These are phyloP conservation scores for Pristionchus entomophagus DNA, from an alignment of 2,888 invertebrate species.

Conservation along the genomic window DNA sequence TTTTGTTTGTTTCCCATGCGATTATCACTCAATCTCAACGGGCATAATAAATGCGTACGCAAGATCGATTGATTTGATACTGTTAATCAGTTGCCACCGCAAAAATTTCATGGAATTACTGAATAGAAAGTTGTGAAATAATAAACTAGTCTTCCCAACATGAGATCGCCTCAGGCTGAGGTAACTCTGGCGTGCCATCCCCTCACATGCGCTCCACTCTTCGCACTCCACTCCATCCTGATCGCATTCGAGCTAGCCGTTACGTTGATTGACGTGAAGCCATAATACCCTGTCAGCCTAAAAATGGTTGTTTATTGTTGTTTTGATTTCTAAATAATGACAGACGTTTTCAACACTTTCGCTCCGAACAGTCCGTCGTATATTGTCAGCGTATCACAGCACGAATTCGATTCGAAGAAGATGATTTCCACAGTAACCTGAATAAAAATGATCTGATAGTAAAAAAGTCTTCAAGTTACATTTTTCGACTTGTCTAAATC, in stretches of 20 bases:
- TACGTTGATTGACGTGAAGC: neutral
- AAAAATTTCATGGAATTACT: no score
- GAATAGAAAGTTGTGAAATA: no score
- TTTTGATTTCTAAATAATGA: neutral
- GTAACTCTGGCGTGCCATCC: neutral
- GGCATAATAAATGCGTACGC: no score
- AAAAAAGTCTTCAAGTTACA: neutral
- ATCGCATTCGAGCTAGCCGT: neutral
- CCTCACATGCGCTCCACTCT: neutral
- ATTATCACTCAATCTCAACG: no score
- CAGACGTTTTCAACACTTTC: neutral
- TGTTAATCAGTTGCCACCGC: no score
- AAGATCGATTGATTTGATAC: no score
- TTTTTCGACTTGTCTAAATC: neutral
- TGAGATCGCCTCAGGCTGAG: neutral
- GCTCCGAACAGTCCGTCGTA: neutral
- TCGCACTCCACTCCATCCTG: slow-evolving; percentile 13
- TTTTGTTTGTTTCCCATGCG: no score
- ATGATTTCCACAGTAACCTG: neutral
- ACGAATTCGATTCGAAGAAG: neutral
- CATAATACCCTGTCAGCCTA: neutral
- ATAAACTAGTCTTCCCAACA: no score
- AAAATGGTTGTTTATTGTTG: no score
- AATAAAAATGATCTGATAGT: neutral
- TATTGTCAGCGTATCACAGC: neutral